Evolutionary conservation across 2,888 invertebrate species (phyloP).

Genomic region (Heliothis peltigera): DNA sequence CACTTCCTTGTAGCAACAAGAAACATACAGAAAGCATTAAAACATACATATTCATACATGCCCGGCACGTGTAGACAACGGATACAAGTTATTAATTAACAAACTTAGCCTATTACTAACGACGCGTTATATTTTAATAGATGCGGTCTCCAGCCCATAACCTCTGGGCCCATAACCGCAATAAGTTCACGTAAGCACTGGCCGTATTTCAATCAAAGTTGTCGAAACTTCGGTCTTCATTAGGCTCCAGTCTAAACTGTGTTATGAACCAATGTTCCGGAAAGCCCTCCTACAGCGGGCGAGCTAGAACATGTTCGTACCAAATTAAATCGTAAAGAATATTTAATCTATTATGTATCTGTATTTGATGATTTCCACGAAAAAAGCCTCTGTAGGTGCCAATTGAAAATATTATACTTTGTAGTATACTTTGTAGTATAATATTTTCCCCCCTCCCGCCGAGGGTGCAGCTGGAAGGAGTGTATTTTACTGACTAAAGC

Average conservation of each 20-base stretch:
- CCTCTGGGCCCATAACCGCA: constrained; percentile 30
- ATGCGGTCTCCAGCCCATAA: constrained; percentile 9
- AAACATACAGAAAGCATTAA: constrained; percentile 2
- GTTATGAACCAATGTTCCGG: constrained; percentile 53
- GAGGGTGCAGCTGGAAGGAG: too few species aligned
- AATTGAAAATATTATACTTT: too few species aligned
- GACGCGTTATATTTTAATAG: constrained; percentile 42
- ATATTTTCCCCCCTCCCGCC: too few species aligned
- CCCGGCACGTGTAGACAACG: not conserved
- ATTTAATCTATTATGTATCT: not conserved
- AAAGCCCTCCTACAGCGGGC: constrained; percentile 20
- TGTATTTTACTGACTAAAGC: too few species aligned
- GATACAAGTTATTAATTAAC: constrained; percentile 42
- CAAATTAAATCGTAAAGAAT: not conserved
- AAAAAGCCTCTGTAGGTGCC: too few species aligned
- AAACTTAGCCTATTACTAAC: constrained; percentile 35
- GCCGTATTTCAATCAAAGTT: constrained; percentile 60
- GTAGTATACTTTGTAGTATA: too few species aligned
- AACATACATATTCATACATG: constrained; percentile 17
- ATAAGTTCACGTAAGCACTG: constrained; percentile 41
- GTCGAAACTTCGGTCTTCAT: constrained; percentile 52
- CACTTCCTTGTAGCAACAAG: too few species aligned
- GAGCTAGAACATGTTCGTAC: not conserved
- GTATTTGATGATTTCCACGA: too few species aligned
- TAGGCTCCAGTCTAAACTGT: constrained; percentile 56